Conservation (phyloP, 1,140 invertebrate species). For the Atopsyche davidsoni region DNA sequence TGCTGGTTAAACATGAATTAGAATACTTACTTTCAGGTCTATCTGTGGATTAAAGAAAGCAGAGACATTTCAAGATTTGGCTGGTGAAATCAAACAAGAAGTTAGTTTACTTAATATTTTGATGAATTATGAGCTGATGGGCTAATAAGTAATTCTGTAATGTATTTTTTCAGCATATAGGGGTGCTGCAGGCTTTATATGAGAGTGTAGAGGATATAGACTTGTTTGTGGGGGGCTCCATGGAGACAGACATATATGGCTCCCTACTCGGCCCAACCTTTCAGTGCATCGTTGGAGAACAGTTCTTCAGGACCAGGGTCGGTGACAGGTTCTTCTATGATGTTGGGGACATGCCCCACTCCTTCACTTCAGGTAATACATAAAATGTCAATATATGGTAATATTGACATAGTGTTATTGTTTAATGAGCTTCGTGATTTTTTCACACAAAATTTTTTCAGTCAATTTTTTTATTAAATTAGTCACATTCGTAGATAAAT, state of each 20-base stretch:
- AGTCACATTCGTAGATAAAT: too few species aligned
- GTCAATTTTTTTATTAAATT: too few species aligned
- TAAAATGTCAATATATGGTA: constrained; percentile 2
- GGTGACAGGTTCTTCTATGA: constrained; percentile 84
- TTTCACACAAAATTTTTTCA: too few species aligned
- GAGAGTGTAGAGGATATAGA: constrained; percentile 79
- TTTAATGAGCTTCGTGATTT: too few species aligned
- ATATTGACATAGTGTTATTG: background rate
- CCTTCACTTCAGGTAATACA: constrained; percentile 64
- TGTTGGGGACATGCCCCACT: constrained; percentile 55
- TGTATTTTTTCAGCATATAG: constrained; percentile 53
- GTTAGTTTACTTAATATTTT: constrained; percentile 34
- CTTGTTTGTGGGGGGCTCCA: constrained; percentile 75
- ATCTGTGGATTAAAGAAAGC: constrained; percentile 41
- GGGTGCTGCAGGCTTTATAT: constrained; percentile 59
- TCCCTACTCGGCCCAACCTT: constrained; percentile 86
- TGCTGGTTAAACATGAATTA: background rate
- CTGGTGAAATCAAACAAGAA: constrained; percentile 42
- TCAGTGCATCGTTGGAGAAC: constrained; percentile 81
- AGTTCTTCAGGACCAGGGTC: constrained; percentile 78
- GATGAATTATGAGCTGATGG: background rate
- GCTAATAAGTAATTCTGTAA: too few species aligned
- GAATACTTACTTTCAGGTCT: constrained; percentile 33
- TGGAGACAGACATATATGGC: constrained; percentile 71
- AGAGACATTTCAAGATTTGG: constrained; percentile 39